phyloP scores from a whole-genome alignment of 2,888 invertebrate species.

The Anoplius nigerrimus region DNA sequence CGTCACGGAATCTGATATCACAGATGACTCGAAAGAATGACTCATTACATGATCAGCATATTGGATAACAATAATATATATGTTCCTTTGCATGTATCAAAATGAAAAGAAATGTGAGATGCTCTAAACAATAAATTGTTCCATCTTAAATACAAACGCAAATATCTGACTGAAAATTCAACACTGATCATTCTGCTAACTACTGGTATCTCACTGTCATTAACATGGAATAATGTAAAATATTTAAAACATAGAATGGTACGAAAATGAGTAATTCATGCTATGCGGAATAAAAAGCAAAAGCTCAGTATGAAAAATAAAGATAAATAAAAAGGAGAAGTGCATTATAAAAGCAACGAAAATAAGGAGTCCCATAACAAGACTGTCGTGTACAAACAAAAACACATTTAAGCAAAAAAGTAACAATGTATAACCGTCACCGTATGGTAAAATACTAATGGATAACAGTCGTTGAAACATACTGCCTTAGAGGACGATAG shows the following conservation, averaged over 20 bases:
- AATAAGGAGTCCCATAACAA: conserved; percentile 8
- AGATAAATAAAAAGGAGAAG: background rate
- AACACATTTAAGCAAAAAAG: conserved; percentile 17
- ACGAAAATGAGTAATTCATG: no score
- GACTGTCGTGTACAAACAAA: conserved; percentile 1
- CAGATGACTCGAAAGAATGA: no score
- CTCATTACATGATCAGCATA: no score
- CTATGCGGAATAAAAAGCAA: no score
- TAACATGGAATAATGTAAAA: no score
- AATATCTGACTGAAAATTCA: no score
- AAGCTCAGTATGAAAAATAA: background rate
- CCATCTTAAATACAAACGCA: no score
- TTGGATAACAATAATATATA: background rate
- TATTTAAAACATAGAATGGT: no score
- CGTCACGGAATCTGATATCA: no score
- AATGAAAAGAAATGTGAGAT: background rate
- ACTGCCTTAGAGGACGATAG: conserved; percentile 70
- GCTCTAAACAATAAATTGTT: no score
- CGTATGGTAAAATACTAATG: conserved; percentile 25
- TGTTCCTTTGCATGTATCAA: background rate
- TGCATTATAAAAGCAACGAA: background rate
- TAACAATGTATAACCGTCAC: conserved; percentile 36
- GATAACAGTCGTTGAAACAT: conserved; percentile 62
- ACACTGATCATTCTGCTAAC: no score
- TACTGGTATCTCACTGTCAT: no score